These are phyloP conservation scores for Lepidurus packardi DNA, from an alignment of 1,140 invertebrate genomes.

Conservation along the genomic window DNA sequence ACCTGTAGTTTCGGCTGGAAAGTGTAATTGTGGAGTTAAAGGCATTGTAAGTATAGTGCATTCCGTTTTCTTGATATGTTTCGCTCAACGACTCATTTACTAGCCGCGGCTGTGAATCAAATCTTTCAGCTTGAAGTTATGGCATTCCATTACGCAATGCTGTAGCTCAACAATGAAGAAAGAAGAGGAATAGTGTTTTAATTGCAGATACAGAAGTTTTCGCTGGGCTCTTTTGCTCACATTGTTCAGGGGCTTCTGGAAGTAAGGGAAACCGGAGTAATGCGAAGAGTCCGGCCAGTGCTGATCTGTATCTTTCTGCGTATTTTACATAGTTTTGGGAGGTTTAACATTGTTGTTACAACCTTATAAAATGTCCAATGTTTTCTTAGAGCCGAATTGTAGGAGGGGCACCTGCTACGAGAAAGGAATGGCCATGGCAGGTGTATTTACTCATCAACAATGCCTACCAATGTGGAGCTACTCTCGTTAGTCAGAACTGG, in stretches of 20 bases:
- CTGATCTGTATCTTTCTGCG: no score
- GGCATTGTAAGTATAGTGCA: background rate
- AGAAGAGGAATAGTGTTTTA: no score
- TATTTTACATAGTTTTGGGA: background rate
- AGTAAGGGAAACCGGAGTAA: no score
- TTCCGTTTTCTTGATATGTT: background rate
- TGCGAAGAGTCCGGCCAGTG: no score
- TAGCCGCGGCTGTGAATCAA: no score
- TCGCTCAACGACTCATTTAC: background rate
- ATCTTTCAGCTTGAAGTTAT: no score
- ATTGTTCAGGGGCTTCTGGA: no score
- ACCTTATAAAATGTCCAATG: background rate
- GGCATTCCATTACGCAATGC: no score
- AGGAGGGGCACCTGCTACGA: background rate
- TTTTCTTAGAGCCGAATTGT: conserved; percentile 31
- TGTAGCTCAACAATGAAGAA: no score
- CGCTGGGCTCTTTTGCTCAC: no score
- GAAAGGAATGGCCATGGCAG: conserved; percentile 34
- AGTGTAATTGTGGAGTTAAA: background rate
- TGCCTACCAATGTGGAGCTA: conserved; percentile 46
- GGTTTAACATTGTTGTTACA: background rate
- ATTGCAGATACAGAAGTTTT: no score
- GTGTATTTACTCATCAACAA: conserved; percentile 26
- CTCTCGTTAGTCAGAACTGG: conserved; percentile 46
- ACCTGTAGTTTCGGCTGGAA: background rate